phyloP scores from a whole-genome alignment of 2,113 vertebrate genomes.

The Hypomesus transpacificus region DNA sequence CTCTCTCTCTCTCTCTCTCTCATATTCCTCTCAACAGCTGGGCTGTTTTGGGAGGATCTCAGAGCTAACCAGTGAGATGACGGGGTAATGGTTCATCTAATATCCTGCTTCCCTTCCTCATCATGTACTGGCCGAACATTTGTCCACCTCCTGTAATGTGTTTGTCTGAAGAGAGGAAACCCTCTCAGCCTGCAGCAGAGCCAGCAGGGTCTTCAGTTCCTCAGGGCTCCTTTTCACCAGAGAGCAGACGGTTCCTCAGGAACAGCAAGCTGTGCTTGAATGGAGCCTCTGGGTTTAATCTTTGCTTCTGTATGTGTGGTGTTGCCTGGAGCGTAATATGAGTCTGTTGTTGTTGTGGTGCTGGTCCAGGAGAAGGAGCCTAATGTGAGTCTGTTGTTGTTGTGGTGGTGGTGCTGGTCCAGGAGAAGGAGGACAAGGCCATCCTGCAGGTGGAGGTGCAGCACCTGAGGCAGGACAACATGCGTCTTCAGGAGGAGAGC shows the following conservation, averaged over 20 bases:
- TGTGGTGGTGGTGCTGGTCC: constrained; percentile 36
- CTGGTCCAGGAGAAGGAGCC: constrained; percentile 87
- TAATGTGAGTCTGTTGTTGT: constrained; percentile 10
- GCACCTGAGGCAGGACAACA: constrained; percentile 92
- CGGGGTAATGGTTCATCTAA: neutral
- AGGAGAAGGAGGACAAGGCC: constrained; percentile 98
- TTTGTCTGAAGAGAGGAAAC: no score
- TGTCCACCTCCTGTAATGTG: no score
- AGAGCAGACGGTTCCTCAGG: no score
- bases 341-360: constrained; percentile 5
- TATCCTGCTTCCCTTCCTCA: neutral
- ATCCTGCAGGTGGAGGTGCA: constrained; percentile 93
- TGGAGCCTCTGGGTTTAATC: neutral
- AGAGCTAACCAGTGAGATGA: neutral
- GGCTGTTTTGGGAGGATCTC: no score
- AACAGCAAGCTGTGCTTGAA: neutral
- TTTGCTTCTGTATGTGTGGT: constrained; percentile 21
- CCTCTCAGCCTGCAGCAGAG: no score
- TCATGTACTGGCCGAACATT: neutral
- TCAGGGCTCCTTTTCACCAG: no score
- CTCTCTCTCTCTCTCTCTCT: no score
- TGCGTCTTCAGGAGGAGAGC: constrained; percentile 94
- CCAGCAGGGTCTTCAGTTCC: no score
- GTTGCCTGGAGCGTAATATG: neutral
- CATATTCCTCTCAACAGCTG: no score